These are phyloP conservation scores for Drosophila nigromelanica DNA, from an alignment of 1,140 invertebrate genomes.

Conservation along the genomic window DNA sequence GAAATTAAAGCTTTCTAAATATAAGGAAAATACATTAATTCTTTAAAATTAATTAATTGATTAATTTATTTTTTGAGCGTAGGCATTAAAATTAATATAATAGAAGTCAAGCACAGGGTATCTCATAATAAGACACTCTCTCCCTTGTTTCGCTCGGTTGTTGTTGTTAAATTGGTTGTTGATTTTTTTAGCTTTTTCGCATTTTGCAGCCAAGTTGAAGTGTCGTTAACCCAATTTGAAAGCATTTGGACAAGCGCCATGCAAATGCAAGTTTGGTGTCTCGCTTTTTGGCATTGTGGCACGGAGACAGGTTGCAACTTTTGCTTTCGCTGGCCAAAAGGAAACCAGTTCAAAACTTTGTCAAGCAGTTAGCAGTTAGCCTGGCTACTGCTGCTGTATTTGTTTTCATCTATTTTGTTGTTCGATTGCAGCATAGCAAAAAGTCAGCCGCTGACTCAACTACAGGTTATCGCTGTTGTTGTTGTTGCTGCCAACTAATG, in stretches of 20 bases:
- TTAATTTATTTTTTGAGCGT: too few relatives aligned
- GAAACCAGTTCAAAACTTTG: slow-evolving; percentile 71
- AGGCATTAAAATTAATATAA: too few relatives aligned
- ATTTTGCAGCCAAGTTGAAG: slow-evolving; percentile 56
- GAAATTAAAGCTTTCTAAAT: too few relatives aligned
- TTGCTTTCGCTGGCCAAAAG: slow-evolving; percentile 71
- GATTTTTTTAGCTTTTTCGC: neutral
- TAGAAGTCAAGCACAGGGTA: neutral
- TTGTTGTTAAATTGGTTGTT: neutral
- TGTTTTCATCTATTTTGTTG: slow-evolving; percentile 31
- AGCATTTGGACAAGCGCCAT: slow-evolving; percentile 72
- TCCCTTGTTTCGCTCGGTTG: neutral
- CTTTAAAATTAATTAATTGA: too few relatives aligned
- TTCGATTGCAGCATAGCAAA: slow-evolving; percentile 68
- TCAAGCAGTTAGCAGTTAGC: slow-evolving; percentile 40
- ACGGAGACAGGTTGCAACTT: slow-evolving; percentile 66
- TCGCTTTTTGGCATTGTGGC: slow-evolving; percentile 42
- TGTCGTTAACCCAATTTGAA: slow-evolving; percentile 81
- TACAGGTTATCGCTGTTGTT: slow-evolving; percentile 19
- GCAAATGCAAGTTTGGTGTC: slow-evolving; percentile 53
- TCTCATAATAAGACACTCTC: neutral
- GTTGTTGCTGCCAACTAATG: slow-evolving; percentile 28
- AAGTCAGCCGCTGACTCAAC: slow-evolving; percentile 38
- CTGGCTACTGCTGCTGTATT: neutral
- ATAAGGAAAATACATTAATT: too few relatives aligned